Conservation (phyloP, 2,797 vertebrate species). For the Cossypha dichroa region DNA sequence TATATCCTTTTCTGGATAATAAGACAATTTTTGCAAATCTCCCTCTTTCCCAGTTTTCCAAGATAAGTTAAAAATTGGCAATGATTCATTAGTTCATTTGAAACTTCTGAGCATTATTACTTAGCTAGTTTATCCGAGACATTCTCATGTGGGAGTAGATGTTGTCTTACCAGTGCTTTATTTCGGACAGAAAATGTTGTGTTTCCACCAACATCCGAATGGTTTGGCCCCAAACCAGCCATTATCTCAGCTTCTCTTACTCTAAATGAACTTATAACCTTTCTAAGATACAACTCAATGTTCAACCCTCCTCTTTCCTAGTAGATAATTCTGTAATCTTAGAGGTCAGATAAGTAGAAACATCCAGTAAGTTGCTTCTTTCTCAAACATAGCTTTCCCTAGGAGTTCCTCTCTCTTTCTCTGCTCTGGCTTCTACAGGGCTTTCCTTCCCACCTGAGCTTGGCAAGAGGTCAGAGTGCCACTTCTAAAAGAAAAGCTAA, state of each 20-base stretch:
- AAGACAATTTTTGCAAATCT: background rate
- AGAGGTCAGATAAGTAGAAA: background rate
- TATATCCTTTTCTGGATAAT: background rate
- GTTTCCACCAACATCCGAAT: background rate
- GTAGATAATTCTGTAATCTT: background rate
- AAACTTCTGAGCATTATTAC: background rate
- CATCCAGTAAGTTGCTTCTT: background rate
- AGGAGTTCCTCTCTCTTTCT: background rate
- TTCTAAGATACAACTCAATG: background rate
- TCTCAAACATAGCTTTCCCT: background rate
- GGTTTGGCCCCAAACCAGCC: constrained; percentile 4
- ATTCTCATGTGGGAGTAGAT: background rate
- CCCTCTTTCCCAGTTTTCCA: background rate
- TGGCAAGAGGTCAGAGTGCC: background rate
- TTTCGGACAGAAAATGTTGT: constrained; percentile 13
- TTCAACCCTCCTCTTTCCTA: background rate
- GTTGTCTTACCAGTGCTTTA: constrained; percentile 16
- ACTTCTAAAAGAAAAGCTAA: background rate
- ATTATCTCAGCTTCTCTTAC: constrained; percentile 32
- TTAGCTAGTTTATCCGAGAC: background rate
- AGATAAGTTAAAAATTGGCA: background rate
- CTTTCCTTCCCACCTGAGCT: background rate
- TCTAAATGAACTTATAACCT: constrained; percentile 5
- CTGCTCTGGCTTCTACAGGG: background rate
- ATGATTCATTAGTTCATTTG: background rate